phyloP scores from a whole-genome alignment of 2,113 vertebrate genomes.

The Xiphophorus maculatus region DNA sequence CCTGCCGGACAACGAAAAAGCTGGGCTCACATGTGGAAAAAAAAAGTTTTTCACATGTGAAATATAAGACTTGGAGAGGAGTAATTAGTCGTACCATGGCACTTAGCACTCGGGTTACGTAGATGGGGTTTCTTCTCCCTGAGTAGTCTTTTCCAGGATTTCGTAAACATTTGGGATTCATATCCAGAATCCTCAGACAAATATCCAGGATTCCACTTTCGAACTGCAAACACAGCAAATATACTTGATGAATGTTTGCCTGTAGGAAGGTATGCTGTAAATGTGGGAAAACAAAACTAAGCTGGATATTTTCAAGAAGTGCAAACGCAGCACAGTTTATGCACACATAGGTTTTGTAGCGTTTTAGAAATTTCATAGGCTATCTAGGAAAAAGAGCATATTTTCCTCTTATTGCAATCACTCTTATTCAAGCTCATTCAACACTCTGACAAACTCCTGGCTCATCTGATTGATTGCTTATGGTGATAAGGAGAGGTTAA shows the following conservation, averaged over 20 bases:
- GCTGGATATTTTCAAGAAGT: neutral
- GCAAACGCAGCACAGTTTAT: neutral
- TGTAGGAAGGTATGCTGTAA: neutral
- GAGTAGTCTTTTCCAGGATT: slow-evolving; percentile 83
- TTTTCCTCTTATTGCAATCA: slow-evolving; percentile 21
- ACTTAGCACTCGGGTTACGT: slow-evolving; percentile 89
- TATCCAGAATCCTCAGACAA: slow-evolving; percentile 86
- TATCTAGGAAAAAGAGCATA: neutral
- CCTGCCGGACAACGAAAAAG: slow-evolving; percentile 70
- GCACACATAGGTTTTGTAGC: neutral
- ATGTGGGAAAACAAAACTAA: neutral
- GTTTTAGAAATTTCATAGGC: neutral
- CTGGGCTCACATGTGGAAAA: neutral
- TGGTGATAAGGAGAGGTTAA: slow-evolving; percentile 6
- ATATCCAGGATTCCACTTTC: slow-evolving; percentile 85
- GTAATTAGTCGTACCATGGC: slow-evolving; percentile 81
- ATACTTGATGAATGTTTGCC: neutral
- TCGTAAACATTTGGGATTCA: slow-evolving; percentile 86
- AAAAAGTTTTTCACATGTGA: neutral
- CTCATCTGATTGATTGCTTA: neutral
- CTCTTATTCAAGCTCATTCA: neutral
- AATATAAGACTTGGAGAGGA: neutral
- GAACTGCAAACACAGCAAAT: slow-evolving; percentile 77
- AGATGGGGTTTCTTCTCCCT: slow-evolving; percentile 84
- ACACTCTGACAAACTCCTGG: slow-evolving; percentile 1